Base-by-base conservation (phyloP, 2,113 vertebrate genomes). In the Oreocharis arfaki region DNA sequence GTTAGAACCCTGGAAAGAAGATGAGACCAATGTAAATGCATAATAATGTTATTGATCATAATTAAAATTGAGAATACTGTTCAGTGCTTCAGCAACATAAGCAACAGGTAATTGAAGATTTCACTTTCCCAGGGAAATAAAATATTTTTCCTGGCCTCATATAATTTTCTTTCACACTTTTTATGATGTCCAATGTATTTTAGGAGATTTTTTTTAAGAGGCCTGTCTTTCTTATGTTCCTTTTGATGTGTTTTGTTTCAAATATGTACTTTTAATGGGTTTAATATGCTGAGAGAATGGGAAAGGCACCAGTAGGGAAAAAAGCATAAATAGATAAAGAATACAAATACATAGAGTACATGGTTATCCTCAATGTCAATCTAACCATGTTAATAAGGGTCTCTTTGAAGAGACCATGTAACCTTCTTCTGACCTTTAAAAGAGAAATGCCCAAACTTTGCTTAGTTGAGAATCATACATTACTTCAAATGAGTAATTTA, bases 141-240 rank as follows among this genome's bases (percentile, higher is more conserved):
- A 95, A 84, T 94, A 90, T 94, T 97, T 96, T 96, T 97, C 42
- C 90, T 97, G 95, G 88, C 67, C 46, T 65, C 26, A 22, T n/a
- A 91, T 92, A 80, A 74, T 87, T 84, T 96, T 96, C 67, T 94
- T 94, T 89, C 90, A 94, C 73, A 91, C 49, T 80, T 95, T 97
- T 96, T 95, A 95, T 3, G 67, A 71, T 64, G 52, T 92, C 77
- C 92, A 63, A 50, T 55, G 23, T 76, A 92, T 95, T 97, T 96
- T 84, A 81, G 87, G 73, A 79, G 73, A 33, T 42, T 91, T 94
- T 95, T 61, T 93, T 84, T 5, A 87, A 84, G 57, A 94, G 11
- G 22, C 3, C 24, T 91, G 71, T 93, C 75, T 86, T 86, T 87
- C 95, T 96, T 27, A 86, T 85, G 39, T n/a, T 63, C 12, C 24